Base-by-base conservation (phyloP, 1,140 invertebrate species). In the Acromyrmex charruanus region DNA sequence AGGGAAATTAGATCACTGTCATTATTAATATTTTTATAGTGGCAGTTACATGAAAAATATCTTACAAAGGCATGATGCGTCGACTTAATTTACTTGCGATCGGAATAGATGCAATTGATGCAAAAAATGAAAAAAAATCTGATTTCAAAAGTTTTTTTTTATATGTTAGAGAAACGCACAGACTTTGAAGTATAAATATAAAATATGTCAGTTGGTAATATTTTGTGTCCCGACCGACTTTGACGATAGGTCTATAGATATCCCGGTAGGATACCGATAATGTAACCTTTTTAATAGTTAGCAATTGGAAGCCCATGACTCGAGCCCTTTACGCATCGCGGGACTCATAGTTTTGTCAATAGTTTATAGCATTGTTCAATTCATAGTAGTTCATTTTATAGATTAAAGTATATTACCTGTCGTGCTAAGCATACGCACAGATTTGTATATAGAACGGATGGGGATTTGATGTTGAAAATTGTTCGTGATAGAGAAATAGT, bases 251-350 rank as follows among this genome's bases (percentile, higher is more conserved):
- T 84, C 55, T 61, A 74, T 44, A 51, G 55, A 82, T 28, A 82
- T 28, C 39, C 18, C n/a, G n/a, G 2, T 69, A 69, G 21, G 1
- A 49, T 14, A 31, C 12, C 14, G 3, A 72, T 35, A 18, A 35
- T 14, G 6, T 51, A 55, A 12, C 5, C 82, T 53, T 65, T 39
- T 66, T 51, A 16, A 89, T 75, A 77, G 79, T 77, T 87, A 89
- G 86, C 86, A 89, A 87, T 80, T 80, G 86, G 53, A 84, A 92
- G 85, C 87, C 87, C 79, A 87, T 88, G 89, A 66, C 80, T 66
- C 44, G 85, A 92, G 89, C 88, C 91, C 90, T 92, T 85, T 92
- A 88, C 81, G 51, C 61, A 80, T 88, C 65, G 55, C 84, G 77
- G 81, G 88, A 90, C 55, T 84, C 35, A 87, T 35, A 80, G 63